phyloP scores from a whole-genome alignment of 2,888 invertebrate species.

The Protophormia terraenovae region DNA sequence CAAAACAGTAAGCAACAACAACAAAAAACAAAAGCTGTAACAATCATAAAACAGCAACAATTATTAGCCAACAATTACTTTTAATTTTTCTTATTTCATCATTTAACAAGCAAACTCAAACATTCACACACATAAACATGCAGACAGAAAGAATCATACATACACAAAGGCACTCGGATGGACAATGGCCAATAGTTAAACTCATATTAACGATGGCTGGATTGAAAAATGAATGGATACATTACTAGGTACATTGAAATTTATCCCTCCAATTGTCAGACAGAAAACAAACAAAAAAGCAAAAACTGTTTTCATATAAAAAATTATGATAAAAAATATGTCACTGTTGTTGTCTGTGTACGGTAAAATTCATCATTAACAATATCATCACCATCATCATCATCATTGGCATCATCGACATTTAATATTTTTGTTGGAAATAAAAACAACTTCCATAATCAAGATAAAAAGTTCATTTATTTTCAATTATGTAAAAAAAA shows the following conservation, averaged over 20 bases:
- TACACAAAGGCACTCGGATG: background rate
- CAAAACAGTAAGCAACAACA: background rate
- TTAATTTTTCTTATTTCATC: slow-evolving; percentile 36
- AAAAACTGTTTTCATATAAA: background rate
- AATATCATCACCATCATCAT: background rate
- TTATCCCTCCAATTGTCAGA: background rate
- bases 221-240: background rate
- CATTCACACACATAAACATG: background rate
- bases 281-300: background rate
- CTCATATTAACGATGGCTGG: background rate
- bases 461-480: background rate
- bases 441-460: background rate
- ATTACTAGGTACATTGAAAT: background rate
- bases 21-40: slow-evolving; percentile 15
- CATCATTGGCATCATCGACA: slow-evolving; percentile 4
- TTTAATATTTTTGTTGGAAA: background rate
- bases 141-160: background rate
- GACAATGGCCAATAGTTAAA: background rate
- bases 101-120: background rate
- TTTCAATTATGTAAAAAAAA: background rate
- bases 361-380: slow-evolving; percentile 19
- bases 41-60: slow-evolving; percentile 26
- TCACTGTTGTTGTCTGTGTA: too few relatives aligned
- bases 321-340: slow-evolving; percentile 1
- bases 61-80: slow-evolving; percentile 50